A percentile compares a stretch with the other conserved stretches of the same genome.
These are phyloP conservation scores for Heteronetta atricapilla DNA, from an alignment of 2,113 vertebrate genomes.

Conservation along the genomic window DNA sequence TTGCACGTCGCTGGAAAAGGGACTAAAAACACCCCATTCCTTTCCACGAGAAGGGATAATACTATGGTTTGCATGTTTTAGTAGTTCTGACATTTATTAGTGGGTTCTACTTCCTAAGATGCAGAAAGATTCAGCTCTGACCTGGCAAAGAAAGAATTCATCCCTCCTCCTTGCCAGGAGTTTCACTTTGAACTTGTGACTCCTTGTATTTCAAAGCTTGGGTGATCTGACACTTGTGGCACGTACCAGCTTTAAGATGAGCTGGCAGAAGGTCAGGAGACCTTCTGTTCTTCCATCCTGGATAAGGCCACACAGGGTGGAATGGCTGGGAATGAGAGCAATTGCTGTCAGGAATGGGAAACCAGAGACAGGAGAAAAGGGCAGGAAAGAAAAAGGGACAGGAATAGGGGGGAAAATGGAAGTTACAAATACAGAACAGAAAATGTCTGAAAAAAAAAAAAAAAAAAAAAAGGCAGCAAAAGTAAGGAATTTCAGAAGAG, in stretches of 20 bases:
- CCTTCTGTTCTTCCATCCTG: accelerated
- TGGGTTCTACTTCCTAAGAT: background rate
- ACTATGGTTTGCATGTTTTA: background rate
- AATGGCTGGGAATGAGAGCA: background rate
- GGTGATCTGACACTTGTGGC: background rate
- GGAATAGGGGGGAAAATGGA: background rate
- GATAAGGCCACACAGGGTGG: background rate
- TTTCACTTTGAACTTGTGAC: background rate
- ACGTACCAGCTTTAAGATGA: background rate
- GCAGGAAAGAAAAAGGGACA: background rate
- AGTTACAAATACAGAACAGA: background rate
- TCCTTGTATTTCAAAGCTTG: background rate
- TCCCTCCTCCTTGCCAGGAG: background rate
- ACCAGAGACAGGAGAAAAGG: background rate
- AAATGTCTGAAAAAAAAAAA: background rate
- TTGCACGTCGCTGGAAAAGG: background rate
- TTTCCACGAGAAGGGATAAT: background rate
- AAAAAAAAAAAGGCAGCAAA: background rate
- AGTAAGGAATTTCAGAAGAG: background rate
- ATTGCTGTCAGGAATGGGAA: background rate
- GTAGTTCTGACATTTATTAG: background rate
- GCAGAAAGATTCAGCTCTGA: background rate
- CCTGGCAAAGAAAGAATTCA: background rate
- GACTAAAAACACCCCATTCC: background rate
- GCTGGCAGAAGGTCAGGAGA: background rate